These are phyloP conservation scores for Chymomyza procnemis DNA, from an alignment of 2,888 invertebrate species.

Conservation along the genomic window DNA sequence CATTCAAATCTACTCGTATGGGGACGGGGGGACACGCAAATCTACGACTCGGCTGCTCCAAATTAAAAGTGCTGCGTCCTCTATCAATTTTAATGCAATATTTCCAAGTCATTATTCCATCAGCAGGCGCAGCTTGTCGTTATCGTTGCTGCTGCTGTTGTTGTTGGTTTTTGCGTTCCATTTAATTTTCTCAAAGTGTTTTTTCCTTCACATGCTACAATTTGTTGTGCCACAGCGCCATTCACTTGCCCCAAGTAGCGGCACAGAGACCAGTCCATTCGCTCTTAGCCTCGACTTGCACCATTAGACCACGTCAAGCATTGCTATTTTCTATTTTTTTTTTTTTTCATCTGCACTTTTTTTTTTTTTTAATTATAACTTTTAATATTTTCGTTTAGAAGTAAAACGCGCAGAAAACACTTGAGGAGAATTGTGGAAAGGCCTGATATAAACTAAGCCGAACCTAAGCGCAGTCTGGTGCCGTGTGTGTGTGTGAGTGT, in stretches of 20 bases:
- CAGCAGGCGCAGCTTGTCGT: neutral
- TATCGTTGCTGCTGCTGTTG: neutral
- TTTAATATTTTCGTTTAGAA: slow-evolving; percentile 57
- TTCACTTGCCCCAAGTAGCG: neutral
- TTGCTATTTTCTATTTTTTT: slow-evolving; percentile 29
- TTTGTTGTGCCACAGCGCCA: neutral
- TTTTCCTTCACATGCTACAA: slow-evolving; percentile 26
- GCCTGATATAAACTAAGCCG: neutral
- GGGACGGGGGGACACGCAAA: neutral
- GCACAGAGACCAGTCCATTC: neutral
- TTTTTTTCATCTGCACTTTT: slow-evolving; percentile 3
- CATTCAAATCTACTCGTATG: slow-evolving; percentile 10
- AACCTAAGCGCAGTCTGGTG: neutral
- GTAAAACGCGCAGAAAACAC: slow-evolving; percentile 12
- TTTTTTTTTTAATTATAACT: slow-evolving; percentile 63
- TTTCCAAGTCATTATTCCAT: slow-evolving; percentile 43
- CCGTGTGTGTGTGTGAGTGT: slow-evolving; percentile 8
- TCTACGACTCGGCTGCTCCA: slow-evolving; percentile 20
- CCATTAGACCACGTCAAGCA: slow-evolving; percentile 41
- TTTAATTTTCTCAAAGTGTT: slow-evolving; percentile 49
- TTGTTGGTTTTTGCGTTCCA: slow-evolving; percentile 27
- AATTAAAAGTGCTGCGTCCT: slow-evolving; percentile 33
- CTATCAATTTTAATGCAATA: slow-evolving; percentile 48
- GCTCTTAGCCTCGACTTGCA: neutral
- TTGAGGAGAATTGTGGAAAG: neutral